These are phyloP conservation scores for Lottia scabra DNA, from an alignment of 2,888 invertebrate genomes.

Conservation along the genomic window DNA sequence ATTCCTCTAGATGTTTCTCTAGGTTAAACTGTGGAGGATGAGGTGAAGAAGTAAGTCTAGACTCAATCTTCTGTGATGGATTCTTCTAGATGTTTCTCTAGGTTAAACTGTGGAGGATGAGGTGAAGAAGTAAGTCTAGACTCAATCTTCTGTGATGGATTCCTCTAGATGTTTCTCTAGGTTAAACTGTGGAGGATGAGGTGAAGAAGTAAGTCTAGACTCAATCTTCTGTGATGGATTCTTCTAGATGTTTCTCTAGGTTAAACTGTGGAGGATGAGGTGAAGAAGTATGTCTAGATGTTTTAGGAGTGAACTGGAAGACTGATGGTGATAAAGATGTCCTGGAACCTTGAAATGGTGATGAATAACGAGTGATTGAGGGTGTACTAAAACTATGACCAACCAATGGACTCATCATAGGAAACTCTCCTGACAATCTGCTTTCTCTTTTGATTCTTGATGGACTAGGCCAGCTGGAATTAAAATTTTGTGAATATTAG, in stretches of 20 bases:
- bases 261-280: not conserved
- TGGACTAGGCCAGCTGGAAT: conserved; percentile 55
- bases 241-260: not conserved
- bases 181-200: too few relatives aligned
- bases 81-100: too few relatives aligned
- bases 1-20: too few relatives aligned
- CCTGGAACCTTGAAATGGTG: conserved; percentile 12
- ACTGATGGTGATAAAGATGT: conserved; percentile 6
- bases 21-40: too few relatives aligned
- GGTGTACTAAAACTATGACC: conserved; percentile 14
- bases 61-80: too few relatives aligned
- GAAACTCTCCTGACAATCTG: conserved; percentile 30
- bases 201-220: too few relatives aligned
- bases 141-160: too few relatives aligned
- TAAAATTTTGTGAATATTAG: not conserved
- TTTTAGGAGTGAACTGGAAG: not conserved
- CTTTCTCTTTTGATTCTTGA: conserved; percentile 36
- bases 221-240: not conserved
- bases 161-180: too few relatives aligned
- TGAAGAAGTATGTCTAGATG: not conserved
- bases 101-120: too few relatives aligned
- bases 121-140: too few relatives aligned
- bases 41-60: too few relatives aligned
- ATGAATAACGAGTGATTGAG: conserved; percentile 5
- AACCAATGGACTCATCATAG: not conserved